Evolutionary conservation across 2,888 invertebrate species (phyloP).

Genomic region (Limnephilus auricula): DNA sequence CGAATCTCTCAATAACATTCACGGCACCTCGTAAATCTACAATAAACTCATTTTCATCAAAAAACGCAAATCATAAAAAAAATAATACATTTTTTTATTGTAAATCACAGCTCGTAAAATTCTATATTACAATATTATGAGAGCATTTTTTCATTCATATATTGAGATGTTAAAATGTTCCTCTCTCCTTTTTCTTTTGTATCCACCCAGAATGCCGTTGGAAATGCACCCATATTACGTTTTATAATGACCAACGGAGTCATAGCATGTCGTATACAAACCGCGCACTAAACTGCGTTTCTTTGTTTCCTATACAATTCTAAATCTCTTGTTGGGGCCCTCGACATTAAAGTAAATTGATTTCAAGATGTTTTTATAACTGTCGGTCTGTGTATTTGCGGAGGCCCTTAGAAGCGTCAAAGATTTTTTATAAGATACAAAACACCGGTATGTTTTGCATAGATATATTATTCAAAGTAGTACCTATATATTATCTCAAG

Average conservation of each 20-base stretch:
- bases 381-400: background rate
- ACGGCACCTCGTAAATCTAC: background rate
- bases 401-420: background rate
- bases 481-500: background rate
- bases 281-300: background rate
- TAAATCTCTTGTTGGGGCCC: conserved; percentile 9
- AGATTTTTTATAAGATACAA: background rate
- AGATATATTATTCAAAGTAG: background rate
- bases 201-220: background rate
- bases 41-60: background rate
- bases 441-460: background rate
- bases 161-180: conserved; percentile 22
- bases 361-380: conserved; percentile 31
- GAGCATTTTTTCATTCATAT: background rate
- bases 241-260: conserved; percentile 26
- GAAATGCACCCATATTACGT: background rate
- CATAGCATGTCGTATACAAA: conserved; percentile 5
- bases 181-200: conserved; percentile 12
- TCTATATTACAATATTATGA: background rate
- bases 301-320: conserved; percentile 28
- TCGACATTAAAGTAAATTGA: conserved; percentile 34
- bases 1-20: background rate
- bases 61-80: background rate
- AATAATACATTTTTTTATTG: background rate
- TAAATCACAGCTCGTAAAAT: background rate